Evolutionary conservation across 2,888 invertebrate species (phyloP), one percentile per base, ranked within the genome.

Genomic region (Griposia aprilina): DNA sequence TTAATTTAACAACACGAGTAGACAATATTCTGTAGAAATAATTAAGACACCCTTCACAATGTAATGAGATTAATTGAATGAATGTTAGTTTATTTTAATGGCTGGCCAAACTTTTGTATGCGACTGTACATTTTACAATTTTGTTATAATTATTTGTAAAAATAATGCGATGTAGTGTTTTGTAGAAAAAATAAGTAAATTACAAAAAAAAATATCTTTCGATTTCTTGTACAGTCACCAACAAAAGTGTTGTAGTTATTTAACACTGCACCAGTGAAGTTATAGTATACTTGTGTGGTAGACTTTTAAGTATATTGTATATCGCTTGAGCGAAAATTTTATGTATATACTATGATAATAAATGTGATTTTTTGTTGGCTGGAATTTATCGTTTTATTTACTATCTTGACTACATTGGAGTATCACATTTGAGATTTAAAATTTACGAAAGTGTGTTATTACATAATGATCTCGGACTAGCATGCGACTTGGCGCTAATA

Each of bases 341-440:
- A 89, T 94, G 92, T 94, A 93, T 93, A 93, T 92, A 92, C 89
- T 85, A 91, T 90, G 92, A 86, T 86, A 92, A 94, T 94, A 94
- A 94, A 94, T 91, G 89, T 84, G 67, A 90, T 74, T 89, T 91
- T 74, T 90, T 88, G 83, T 87, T 89, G 87, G 78, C 80, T 81
- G 75, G 66, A 77, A 48, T 68, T 62, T 72, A 55, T 26, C 73
- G 86, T 90, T 91, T 92, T 87, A 87, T 85, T 90, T 82, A 11
- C 2, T 55, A 15, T 70, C 41, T 52, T 11, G 3, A 30, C 36
- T 11, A n/a, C 1, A 17, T 15, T 67, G 10, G 11, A 66, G n/a
- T 26, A 20, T 8, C n/a, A 48, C 30, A 50, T 68, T n/a, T 23
- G 36, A 36, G 23, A 52, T 67, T 50, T 11, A 36, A 17, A n/a